phyloP scores from a whole-genome alignment of 1,140 invertebrate genomes.

The Bombus impatiens region DNA sequence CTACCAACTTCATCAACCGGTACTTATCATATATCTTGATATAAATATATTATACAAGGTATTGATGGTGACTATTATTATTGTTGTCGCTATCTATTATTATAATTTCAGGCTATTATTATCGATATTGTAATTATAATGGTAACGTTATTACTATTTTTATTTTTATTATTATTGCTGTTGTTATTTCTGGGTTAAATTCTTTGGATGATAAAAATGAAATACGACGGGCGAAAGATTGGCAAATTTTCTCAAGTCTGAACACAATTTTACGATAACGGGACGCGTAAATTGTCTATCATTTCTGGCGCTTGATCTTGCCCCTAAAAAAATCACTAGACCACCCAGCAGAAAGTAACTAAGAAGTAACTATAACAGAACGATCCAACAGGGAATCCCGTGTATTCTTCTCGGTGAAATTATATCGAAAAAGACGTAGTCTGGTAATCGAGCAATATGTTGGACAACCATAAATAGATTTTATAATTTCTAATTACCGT shows the following conservation, averaged over 20 bases:
- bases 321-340: not conserved
- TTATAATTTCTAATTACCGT: not conserved
- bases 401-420: not conserved
- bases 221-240: no score
- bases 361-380: not conserved
- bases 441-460: not conserved
- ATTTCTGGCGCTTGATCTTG: not conserved
- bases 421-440: not conserved
- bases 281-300: not conserved
- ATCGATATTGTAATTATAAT: no score
- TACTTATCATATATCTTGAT: constrained; percentile 61
- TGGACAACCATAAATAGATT: not conserved
- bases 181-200: no score
- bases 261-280: no score
- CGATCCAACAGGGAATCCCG: no score
- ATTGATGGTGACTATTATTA: not conserved
- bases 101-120: no score
- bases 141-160: not conserved
- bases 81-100: not conserved
- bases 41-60: not conserved
- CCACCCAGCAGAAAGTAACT: not conserved
- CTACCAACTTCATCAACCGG: constrained; percentile 81
- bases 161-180: not conserved
- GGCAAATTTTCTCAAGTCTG: no score
- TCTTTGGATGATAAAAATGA: no score